Base-by-base conservation (phyloP, 2,888 invertebrate species). In the Mycalesis mineus region DNA sequence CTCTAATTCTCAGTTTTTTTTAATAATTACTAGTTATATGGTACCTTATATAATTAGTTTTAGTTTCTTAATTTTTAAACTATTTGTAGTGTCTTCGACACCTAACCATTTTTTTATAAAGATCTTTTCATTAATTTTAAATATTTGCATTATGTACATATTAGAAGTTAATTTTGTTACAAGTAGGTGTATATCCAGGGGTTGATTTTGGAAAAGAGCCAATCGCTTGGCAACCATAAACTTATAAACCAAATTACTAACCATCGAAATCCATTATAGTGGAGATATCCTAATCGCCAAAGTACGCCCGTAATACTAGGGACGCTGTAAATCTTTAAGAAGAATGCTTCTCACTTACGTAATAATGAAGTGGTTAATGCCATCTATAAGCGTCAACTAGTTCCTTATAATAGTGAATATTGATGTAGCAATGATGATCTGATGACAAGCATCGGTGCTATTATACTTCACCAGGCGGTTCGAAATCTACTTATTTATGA, bases 81-180 rank as follows among this genome's bases (percentile, higher is more conserved):
- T 55, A 49, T 60, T 59, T 59, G 29, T 58, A 55, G 52, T 58
- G 52, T 58, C 55, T 36, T 53, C 53, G 52, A 62, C 37, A 60
- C 55, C 40, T 57, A 52, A 52, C 51, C 50, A 41, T 62, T 52
- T 57, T 59, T 54, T 50, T 40, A 59, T 51, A 57, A 50, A 45
- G 52, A 49, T 57, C 53, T 60, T 57, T 57, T 59, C 45, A 42
- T 33, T 58, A 55, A 47, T 48, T 53, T 67, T 70, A 69, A 65
- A 71, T 69, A 70, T 74, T 75, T 73, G 71, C 71, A 71, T 81
- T 79, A 78, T 86, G 86, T 86, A 86, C 75, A 86, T 86, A 86
- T 82, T 86, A 86, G 84, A 76, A 69, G 69, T 83, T 79, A 74
- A 75, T 74, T 75, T 69, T 74, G 71, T 78, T 74, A 76, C 67